phyloP scores from a whole-genome alignment of 1,140 invertebrate genomes.

The Sycophaga agraensis region DNA sequence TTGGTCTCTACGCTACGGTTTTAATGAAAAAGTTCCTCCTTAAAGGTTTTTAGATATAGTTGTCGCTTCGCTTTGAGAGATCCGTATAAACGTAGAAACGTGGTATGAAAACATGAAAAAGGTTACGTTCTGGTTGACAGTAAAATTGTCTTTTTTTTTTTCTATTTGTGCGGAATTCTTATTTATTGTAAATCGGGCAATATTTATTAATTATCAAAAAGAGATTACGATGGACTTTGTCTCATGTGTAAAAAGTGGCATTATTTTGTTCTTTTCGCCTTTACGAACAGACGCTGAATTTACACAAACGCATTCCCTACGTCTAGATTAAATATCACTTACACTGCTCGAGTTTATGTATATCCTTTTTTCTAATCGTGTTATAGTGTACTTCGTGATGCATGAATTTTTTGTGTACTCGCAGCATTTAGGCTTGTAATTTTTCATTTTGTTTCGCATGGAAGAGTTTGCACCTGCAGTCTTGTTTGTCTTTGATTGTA shows the following conservation, averaged over 20 bases:
- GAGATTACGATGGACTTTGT: slow-evolving; percentile 46
- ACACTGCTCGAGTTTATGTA: slow-evolving; percentile 48
- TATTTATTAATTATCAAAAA: slow-evolving; percentile 51
- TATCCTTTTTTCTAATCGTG: slow-evolving; percentile 32
- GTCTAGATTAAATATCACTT: slow-evolving; percentile 55
- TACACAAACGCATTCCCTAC: slow-evolving; percentile 51
- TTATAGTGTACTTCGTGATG: slow-evolving; percentile 25
- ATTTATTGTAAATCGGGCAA: slow-evolving; percentile 42
- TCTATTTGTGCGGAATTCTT: slow-evolving; percentile 31
- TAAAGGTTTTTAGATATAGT: slow-evolving; percentile 33
- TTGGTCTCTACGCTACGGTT: slow-evolving; percentile 48
- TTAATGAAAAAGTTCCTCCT: slow-evolving; percentile 39
- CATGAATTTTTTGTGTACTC: slow-evolving; percentile 23
- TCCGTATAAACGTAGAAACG: slow-evolving; percentile 56
- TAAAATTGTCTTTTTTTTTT: slow-evolving; percentile 36
- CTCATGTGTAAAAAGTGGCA: slow-evolving; percentile 43
- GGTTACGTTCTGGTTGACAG: slow-evolving; percentile 39
- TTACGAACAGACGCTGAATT: slow-evolving; percentile 49
- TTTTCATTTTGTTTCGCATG: slow-evolving; percentile 32
- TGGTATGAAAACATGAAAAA: slow-evolving; percentile 52
- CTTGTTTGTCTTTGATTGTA: slow-evolving; percentile 46
- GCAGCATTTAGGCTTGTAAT: slow-evolving; percentile 34
- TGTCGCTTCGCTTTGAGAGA: slow-evolving; percentile 38
- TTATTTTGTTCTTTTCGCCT: slow-evolving; percentile 17
- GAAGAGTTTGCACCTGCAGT: slow-evolving; percentile 37